phyloP scores from a whole-genome alignment of 2,888 invertebrate species.

The Sarcophaga subvicina region DNA sequence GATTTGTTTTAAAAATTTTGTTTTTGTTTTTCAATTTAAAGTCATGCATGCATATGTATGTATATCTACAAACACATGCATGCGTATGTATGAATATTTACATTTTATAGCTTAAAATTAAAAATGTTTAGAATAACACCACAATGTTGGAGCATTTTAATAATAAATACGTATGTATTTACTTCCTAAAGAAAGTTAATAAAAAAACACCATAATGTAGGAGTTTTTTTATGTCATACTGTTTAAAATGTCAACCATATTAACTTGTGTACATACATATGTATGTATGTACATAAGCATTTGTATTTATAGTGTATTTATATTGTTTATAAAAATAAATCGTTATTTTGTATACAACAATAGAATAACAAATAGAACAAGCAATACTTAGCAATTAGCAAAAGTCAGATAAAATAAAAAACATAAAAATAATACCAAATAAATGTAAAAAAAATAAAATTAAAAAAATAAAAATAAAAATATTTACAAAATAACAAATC shows the following conservation, averaged over 20 bases:
- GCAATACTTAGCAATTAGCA: slow-evolving; percentile 46
- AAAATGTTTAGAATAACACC: not conserved
- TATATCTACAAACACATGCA: not conserved
- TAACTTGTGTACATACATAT: no score
- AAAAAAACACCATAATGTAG: not conserved
- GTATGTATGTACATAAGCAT: no score
- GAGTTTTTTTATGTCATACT: not conserved
- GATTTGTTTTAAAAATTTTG: slow-evolving; percentile 11
- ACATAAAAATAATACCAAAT: not conserved
- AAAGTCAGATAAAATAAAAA: slow-evolving; percentile 42
- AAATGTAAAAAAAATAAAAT: not conserved
- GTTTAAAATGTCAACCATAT: not conserved
- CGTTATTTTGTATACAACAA: not conserved
- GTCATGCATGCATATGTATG: not conserved
- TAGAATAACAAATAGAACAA: not conserved
- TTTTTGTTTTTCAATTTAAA: not conserved
- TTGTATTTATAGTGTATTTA: not conserved
- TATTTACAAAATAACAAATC: no score
- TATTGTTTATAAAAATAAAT: not conserved
- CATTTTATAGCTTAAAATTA: not conserved
- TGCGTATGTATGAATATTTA: not conserved
- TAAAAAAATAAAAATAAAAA: no score
- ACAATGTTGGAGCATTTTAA: not conserved
- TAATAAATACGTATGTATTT: not conserved
- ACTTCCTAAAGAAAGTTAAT: not conserved